Evolutionary conservation across 2,888 invertebrate species (phyloP), one percentile per base, ranked within the genome.

Genomic region (Muscina levida): DNA sequence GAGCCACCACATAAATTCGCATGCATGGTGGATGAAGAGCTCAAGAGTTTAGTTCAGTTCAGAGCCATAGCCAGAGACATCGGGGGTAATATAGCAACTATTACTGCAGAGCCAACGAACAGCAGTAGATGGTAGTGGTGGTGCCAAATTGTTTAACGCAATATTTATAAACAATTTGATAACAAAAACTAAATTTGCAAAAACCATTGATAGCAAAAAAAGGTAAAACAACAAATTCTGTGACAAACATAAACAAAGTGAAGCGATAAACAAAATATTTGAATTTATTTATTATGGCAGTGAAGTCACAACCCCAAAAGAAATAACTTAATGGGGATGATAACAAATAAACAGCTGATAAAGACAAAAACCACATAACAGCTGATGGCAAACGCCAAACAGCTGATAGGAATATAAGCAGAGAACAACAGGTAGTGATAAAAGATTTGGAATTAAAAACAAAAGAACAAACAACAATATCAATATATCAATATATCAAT

Each of bases 11-110:
- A 53, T 70, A 72, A 48, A 24, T 51, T 70, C 10, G 48, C 51
- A 19, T 46, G 24, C 37, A 67, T 77, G 77, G 77, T 80, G 77
- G 77, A 77, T 77, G 77, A 81, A 77, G 71, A 77, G 81, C 67
- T 72, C 70, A 67, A 51, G 42, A 24, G 65, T 75, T 59, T 39
- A 10, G 11, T 31, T 59, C 59, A n/a, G 11, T n/a, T n/a, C n/a
- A n/a, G n/a, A n/a, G n/a, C n/a, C n/a, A n/a, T n/a, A 39, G 59
- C 19, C 71, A 75, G 59, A 72, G 56, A 57, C 66, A 67, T 67
- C 6, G 51, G 71, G 37, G 26, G 8, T 15, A 19, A 39, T 15
- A 39, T 59, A 31, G 31, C 59, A 65, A 74, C 19, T 62, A 15
- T 19, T 13, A 68, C 31, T 26, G 46, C 65, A 6, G 31, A 31